Percentiles rank a stretch among this genome's conserved stretches.
These are phyloP conservation scores for Solenopsis fugax DNA, from an alignment of 1,140 invertebrate genomes.

Conservation along the genomic window DNA sequence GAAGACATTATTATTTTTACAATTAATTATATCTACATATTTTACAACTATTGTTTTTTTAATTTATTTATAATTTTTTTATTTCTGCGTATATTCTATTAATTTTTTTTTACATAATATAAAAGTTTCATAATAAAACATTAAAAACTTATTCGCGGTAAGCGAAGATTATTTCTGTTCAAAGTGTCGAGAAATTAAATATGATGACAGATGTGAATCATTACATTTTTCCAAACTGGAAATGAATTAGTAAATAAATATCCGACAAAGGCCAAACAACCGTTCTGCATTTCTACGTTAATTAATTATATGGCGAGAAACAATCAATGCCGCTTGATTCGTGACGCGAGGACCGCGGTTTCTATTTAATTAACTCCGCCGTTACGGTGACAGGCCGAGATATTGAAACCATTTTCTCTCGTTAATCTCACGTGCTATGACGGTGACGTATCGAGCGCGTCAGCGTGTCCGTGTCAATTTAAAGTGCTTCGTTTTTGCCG, in stretches of 20 bases:
- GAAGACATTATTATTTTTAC: not conserved
- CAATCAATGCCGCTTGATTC: not conserved
- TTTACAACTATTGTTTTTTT: not conserved
- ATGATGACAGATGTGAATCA: not conserved
- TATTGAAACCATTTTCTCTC: slow-evolving; percentile 40
- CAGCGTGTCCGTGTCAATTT: not conserved
- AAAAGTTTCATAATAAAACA: not conserved
- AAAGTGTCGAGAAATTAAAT: not conserved
- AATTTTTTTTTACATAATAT: not conserved
- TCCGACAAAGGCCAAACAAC: not conserved
- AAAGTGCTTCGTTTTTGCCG: not conserved
- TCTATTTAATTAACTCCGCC: slow-evolving; percentile 50
- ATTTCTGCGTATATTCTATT: not conserved
- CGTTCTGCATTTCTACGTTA: not conserved
- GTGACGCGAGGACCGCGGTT: not conserved
- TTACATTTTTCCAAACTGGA: not conserved
- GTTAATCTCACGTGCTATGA: slow-evolving; percentile 43
- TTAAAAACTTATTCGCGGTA: not conserved
- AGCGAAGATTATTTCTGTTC: not conserved
- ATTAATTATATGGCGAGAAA: not conserved
- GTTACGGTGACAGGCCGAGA: not conserved
- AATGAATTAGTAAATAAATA: not conserved
- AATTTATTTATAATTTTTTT: not conserved
- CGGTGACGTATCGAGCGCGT: slow-evolving; percentile 5
- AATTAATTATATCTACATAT: not conserved